phyloP scores from a whole-genome alignment of 30 jellyfish, hydroid and myxozoan species.

The Hydractinia symbiolongicarpus region DNA sequence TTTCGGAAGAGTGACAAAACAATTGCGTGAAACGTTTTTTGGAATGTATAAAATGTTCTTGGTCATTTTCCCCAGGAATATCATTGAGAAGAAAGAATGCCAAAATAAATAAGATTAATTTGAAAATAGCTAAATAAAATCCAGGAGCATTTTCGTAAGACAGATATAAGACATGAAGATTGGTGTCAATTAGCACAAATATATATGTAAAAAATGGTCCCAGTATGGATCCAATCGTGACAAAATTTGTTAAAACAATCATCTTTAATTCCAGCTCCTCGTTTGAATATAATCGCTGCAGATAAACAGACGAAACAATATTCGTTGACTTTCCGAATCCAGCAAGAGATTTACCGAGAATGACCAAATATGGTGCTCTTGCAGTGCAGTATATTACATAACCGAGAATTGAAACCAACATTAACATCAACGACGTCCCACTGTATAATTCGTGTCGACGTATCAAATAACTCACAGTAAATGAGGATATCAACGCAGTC shows the following conservation, averaged over 20 bases:
- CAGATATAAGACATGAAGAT: not conserved
- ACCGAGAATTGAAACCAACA: slow-evolving; percentile 5
- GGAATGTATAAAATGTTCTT: not conserved
- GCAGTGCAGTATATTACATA: not conserved
- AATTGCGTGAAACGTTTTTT: not conserved
- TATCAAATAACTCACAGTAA: not conserved
- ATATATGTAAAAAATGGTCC: not conserved
- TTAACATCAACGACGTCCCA: not conserved
- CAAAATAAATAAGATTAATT: not conserved
- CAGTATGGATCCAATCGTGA: slow-evolving; percentile 9
- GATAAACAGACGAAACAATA: not conserved
- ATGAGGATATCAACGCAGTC: not conserved
- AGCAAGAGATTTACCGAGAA: not conserved
- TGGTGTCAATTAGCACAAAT: not conserved
- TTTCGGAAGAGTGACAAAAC: not conserved
- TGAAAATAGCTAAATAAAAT: not conserved
- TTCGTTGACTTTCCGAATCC: slow-evolving; percentile 11
- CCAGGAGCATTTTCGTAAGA: slow-evolving; percentile 1
- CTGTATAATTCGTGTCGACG: not conserved
- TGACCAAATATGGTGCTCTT: not conserved
- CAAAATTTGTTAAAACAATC: not conserved
- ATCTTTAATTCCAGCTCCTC: not conserved
- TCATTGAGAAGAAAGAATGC: not conserved
- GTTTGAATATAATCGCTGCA: not conserved
- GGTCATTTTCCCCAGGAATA: slow-evolving; percentile 4